Conservation (phyloP, 2,888 invertebrate species). For the Lepas anatifera region DNA sequence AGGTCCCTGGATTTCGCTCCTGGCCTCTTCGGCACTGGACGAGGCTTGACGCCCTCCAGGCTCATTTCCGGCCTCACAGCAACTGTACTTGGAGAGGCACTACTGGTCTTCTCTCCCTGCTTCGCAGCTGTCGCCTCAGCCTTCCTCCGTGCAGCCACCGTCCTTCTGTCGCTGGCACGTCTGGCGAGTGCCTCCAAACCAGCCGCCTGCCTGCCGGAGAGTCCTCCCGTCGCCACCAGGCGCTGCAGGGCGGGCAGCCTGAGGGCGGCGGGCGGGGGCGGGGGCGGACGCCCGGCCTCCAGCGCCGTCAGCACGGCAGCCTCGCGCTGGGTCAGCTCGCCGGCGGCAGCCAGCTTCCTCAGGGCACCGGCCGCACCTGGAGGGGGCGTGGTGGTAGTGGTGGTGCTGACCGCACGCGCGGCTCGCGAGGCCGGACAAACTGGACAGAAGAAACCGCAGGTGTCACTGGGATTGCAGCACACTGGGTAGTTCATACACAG, state of each 20-base stretch:
- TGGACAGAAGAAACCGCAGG: not conserved
- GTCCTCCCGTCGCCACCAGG: not conserved
- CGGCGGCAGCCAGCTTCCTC: not conserved
- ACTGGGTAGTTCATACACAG: constrained; percentile 3
- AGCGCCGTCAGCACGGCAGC: not conserved
- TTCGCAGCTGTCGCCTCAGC: not conserved
- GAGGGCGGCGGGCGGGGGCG: not conserved
- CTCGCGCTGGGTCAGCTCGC: not conserved
- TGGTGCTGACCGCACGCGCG: not conserved
- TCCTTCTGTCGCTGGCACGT: not conserved
- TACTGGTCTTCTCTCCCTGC: no score
- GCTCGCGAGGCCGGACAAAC: not conserved
- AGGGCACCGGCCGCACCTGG: not conserved
- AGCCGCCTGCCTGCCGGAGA: not conserved
- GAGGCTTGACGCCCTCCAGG: no score
- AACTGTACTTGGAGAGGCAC: no score
- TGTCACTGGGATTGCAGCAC: not conserved
- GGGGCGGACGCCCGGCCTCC: not conserved
- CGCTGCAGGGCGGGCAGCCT: not conserved
- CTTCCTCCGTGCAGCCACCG: not conserved
- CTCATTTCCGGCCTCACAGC: no score
- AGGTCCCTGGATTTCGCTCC: no score
- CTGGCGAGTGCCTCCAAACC: not conserved
- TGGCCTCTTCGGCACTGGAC: no score
- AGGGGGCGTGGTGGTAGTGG: not conserved